A percentile compares a stretch with the other conserved stretches of the same genome.
Conservation (phyloP, 2,797 vertebrate species). For the Champsocephalus esox region DNA sequence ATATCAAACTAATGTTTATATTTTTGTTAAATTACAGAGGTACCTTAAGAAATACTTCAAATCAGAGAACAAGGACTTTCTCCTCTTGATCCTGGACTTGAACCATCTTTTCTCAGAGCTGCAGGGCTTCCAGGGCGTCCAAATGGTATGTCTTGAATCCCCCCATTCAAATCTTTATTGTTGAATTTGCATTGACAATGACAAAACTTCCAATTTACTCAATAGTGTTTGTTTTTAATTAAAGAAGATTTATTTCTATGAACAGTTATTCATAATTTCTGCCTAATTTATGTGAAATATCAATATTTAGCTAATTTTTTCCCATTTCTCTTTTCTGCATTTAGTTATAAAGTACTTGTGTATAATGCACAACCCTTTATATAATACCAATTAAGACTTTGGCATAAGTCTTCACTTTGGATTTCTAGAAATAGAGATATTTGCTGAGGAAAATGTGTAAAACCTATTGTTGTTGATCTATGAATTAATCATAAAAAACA, state of each 20-base stretch:
- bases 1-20: not conserved
- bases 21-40: slow-evolving; percentile 43
- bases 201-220: not conserved
- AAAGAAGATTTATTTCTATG: too few relatives aligned
- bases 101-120: slow-evolving; percentile 16
- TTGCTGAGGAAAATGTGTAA: not conserved
- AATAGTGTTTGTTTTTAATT: too few relatives aligned
- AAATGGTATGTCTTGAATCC: slow-evolving; percentile 25
- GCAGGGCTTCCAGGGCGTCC: not conserved
- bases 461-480: not conserved
- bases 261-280: too few relatives aligned
- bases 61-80: rapidly evolving
- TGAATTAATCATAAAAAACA: not conserved
- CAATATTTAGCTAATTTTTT: too few relatives aligned
- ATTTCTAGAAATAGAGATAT: not conserved
- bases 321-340: too few relatives aligned
- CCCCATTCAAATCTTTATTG: not conserved
- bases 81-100: not conserved
- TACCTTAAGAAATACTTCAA: slow-evolving; percentile 69
- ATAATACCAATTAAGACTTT: too few relatives aligned
- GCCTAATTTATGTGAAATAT: too few relatives aligned
- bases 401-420: not conserved
- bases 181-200: not conserved
- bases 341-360: too few relatives aligned
- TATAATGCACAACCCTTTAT: too few relatives aligned